Base-by-base conservation (phyloP, 2,888 invertebrate genomes). In the Watsonalla binaria region DNA sequence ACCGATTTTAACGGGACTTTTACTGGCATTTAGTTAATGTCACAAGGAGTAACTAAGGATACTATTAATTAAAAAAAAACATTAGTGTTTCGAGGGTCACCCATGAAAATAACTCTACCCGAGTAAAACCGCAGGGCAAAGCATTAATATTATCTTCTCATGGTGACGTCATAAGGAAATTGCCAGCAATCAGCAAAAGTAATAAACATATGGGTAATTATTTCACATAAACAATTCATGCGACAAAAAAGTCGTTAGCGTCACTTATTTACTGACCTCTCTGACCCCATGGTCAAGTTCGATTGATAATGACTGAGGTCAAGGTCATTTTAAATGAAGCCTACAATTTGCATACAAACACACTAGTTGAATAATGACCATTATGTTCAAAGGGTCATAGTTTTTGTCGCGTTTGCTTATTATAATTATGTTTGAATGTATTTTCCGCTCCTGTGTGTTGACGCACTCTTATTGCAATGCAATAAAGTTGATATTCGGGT, bases 211-310 rank as follows among this genome's bases (percentile, higher is more conserved):
- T 24, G 24, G 24, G 24, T 48, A 48, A 48, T 48, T 35, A 48
- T 48, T 8, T 13, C 8, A 48, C 14, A 47, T 42, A 42, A 42
- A 42, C 42, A 11, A 42, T 11, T 42, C 42, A 11, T 11, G 52
- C 59, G 58, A 61, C 67, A 72, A 74, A 81, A 78, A 76, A 80
- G 58, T 71, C 67, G 64, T 70, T 70, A 72, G 56, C 72, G 68
- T 71, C 74, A 69, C 61, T 47, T 69, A 48, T 58, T 11, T 6
- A 13, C 46, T 70, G 76, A 82, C 82, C 76, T 62, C 55, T 58
- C 53, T 59, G 64, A 71, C 76, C 79, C 79, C 74, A 57, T 87
- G 89, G 90, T 90, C 90, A 89, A 90, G 86, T 87, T 83, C 85
- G 82, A 74, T 72, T 76, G 80, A 75, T 86, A 86, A 87, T 81